Base-by-base conservation (phyloP, 2,797 vertebrate species). In the Valencia hispanica region DNA sequence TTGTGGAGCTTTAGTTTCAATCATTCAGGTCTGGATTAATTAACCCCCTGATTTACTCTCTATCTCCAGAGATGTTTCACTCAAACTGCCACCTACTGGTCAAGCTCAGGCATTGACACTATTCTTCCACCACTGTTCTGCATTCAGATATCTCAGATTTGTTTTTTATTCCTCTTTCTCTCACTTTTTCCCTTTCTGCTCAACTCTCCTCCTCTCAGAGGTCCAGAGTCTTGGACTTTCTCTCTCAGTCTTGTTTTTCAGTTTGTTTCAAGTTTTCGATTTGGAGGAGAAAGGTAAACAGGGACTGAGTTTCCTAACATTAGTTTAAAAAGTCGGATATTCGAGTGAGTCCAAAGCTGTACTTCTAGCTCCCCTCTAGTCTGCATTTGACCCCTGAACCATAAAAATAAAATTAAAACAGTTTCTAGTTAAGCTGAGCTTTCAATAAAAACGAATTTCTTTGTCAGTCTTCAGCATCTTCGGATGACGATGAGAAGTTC, bases 241-340 rank as follows among this genome's bases (percentile, higher is more conserved):
- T 97, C 88, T 93, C 94, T 92, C 94, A 95, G 79, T 96, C 94
- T 93, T 97, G 95, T 88, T 77, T 96, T 92, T 96, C 93, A 84
- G 88, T 93, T 91, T 97, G 95, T 95, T 96, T 96, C 96, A 95
- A 94, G 94, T 95, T 96, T 91, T 94, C 93, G 89, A 86, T 93
- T 76, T 93, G 94, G 96, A 96, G 86, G 66, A 93, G 94, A 83
- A 96, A 96, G 96, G 96, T 97, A 96, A 93, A 80, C 34, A 15
- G 1, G 10, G 68, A 50, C 59, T 14, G 74, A 69, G 45, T 22
- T n/a, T 39, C 11, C 45, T 12, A 47, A 71, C 57, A 70, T 53
- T 75, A 25, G 45, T 41, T 39, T 53, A 61, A 41, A 80, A 48
- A n/a, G 68, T 70, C 41, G 5, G 45, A 71, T 14, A 5, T 15